Evolutionary conservation across 2,113 vertebrate species (phyloP).

Genomic region (Odobenus rosmarus): DNA sequence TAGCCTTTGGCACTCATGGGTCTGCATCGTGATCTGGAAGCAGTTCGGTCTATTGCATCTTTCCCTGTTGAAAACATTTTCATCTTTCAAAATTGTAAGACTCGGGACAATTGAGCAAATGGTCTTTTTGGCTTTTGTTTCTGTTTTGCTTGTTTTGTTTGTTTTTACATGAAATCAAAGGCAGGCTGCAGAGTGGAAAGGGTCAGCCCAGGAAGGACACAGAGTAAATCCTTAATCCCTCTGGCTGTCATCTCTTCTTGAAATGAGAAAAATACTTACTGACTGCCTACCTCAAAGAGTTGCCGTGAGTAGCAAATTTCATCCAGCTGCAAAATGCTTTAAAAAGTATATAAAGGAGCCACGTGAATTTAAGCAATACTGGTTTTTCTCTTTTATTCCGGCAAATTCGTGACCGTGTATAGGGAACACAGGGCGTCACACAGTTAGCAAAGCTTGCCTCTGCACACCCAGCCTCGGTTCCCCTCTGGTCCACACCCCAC

Average conservation of each 20-base stretch:
- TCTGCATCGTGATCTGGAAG: not conserved
- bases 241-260: not conserved
- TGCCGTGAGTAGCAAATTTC: not conserved
- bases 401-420: not conserved
- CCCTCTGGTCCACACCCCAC: not conserved
- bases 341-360: not conserved
- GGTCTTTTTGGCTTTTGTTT: not conserved
- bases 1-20: rapidly evolving
- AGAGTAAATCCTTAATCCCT: not conserved
- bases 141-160: not conserved
- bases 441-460: not conserved
- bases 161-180: not conserved
- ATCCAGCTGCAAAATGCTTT: not conserved
- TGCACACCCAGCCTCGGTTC: not conserved
- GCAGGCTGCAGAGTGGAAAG: not conserved
- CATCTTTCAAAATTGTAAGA: not conserved
- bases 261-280: not conserved
- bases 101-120: not conserved
- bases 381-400: not conserved
- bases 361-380: not conserved
- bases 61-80: not conserved
- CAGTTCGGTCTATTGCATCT: not conserved
- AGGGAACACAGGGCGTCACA: too few species aligned
- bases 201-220: not conserved
- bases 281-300: not conserved